Conservation (phyloP, 2,888 invertebrate species). For the Drosophila mulleri region DNA sequence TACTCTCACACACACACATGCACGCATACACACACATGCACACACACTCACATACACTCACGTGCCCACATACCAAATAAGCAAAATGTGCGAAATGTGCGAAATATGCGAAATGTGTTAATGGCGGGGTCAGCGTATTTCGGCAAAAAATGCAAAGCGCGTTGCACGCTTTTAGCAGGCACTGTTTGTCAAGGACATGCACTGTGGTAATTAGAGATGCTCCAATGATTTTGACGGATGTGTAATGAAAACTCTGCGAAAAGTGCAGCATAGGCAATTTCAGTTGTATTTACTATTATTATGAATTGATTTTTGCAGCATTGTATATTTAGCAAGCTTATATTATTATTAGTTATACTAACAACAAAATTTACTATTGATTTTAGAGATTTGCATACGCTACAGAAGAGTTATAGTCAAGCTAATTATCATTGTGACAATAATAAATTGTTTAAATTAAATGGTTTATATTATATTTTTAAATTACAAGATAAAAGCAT, state of each 20-base stretch:
- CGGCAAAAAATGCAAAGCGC: conserved; percentile 58
- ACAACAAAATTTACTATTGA: too few species aligned
- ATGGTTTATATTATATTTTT: too few species aligned
- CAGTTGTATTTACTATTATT: not conserved
- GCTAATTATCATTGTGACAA: too few species aligned
- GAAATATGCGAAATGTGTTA: conserved; percentile 34
- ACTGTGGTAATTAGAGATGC: conserved; percentile 33
- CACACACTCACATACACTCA: not conserved
- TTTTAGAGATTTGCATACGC: fast-evolving
- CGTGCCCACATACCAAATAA: not conserved
- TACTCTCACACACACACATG: conserved; percentile 21
- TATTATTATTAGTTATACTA: not conserved
- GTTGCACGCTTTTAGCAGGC: conserved; percentile 44
- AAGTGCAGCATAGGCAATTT: not conserved
- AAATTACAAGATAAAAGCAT: too few species aligned
- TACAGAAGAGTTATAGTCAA: too few species aligned
- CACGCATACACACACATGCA: not conserved
- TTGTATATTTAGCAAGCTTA: not conserved
- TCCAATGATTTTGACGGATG: conserved; percentile 16
- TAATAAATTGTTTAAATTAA: too few species aligned
- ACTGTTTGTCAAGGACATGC: conserved; percentile 45
- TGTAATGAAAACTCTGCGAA: not conserved
- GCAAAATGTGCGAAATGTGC: conserved; percentile 25
- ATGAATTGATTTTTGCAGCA: not conserved
- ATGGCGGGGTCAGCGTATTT: conserved; percentile 45